phyloP scores from a whole-genome alignment of 2,888 invertebrate genomes.

The Actias luna region DNA sequence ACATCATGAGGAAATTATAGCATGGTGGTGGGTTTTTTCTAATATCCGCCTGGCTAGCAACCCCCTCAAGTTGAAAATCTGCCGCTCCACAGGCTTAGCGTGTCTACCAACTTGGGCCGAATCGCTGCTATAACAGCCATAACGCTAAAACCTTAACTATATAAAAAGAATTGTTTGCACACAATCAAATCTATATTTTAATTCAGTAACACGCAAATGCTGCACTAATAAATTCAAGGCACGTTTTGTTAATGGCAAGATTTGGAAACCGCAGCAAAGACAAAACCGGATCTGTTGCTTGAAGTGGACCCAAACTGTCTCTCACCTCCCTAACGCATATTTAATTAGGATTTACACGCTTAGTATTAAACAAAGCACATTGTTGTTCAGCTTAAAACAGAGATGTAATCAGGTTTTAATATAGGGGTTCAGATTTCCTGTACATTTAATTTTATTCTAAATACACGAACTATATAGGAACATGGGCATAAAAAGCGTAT shows the following conservation, averaged over 20 bases:
- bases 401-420: not conserved
- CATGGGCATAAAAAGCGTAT: too few species aligned
- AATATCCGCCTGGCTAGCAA: too few species aligned
- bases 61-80: too few species aligned
- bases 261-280: conserved; percentile 9
- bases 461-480: too few species aligned
- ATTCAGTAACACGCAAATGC: not conserved
- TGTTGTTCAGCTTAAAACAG: conserved; percentile 41
- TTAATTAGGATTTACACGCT: conserved; percentile 65
- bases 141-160: not conserved
- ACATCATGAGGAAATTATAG: too few species aligned
- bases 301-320: conserved; percentile 20
- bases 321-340: conserved; percentile 49
- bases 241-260: conserved; percentile 4
- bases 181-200: not conserved
- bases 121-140: too few species aligned
- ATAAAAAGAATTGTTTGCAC: not conserved
- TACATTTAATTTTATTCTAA: too few species aligned
- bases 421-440: conserved; percentile 2
- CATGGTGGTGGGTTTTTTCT: too few species aligned
- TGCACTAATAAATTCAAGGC: not conserved
- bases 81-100: too few species aligned
- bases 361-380: conserved; percentile 43
- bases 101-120: too few species aligned
- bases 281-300: conserved; percentile 14